These are phyloP conservation scores for Diaphora mendica DNA, from an alignment of 2,888 invertebrate species.

Conservation along the genomic window DNA sequence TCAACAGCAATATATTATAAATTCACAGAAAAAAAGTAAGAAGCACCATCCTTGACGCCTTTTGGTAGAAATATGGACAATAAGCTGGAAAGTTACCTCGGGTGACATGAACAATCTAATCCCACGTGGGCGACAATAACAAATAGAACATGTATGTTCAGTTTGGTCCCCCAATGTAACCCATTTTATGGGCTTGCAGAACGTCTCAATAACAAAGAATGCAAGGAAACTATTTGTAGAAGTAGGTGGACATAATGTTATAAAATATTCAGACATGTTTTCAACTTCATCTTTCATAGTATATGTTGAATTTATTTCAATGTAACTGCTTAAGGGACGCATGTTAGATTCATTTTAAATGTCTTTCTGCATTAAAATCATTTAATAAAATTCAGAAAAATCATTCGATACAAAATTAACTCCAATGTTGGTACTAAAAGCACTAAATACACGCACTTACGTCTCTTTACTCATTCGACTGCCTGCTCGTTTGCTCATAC, in stretches of 20 bases:
- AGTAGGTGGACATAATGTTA: not conserved
- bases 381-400: no score
- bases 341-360: no score
- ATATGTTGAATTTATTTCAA: not conserved
- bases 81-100: constrained; percentile 35
- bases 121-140: constrained; percentile 1
- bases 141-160: constrained; percentile 30
- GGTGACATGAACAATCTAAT: constrained; percentile 31
- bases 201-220: not conserved
- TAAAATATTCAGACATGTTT: not conserved
- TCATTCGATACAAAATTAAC: no score
- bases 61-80: constrained; percentile 35
- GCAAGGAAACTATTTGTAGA: not conserved
- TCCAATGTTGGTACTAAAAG: no score
- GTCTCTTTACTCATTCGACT: no score
- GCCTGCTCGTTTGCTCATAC: no score
- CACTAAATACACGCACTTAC: no score
- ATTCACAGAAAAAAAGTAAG: not conserved
- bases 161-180: not conserved
- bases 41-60: constrained; percentile 21
- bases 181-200: not conserved
- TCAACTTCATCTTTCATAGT: not conserved
- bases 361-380: not conserved
- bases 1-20: not conserved
- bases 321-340: no score